Evolutionary conservation across 2,888 invertebrate species (phyloP), one percentile per base, ranked within the genome.

Genomic region (Idaea straminata): DNA sequence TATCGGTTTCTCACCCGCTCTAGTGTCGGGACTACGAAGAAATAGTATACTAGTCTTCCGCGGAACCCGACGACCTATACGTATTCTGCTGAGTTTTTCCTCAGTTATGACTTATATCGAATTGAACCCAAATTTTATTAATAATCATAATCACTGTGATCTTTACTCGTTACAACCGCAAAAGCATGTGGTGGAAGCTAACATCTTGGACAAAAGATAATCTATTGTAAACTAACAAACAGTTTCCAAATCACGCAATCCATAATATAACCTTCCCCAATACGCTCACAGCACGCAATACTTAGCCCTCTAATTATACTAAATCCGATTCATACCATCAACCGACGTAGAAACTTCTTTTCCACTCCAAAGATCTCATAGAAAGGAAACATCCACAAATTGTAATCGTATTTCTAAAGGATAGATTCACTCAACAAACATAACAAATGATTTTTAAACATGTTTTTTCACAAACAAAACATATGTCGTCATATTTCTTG

Each of bases 401-500:
- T 81, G 79, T 87, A 84, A 86, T 86, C 84, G 85, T 84, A 85
- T 88, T 85, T 83, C 81, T 84, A 84, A 84, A 77, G 81, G 86
- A 85, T 88, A 86, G 87, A 25, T 87, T 85, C 84, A 81, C 83
- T 85, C 82, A 78, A 79, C 81, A 83, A 86, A 86, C 79, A 83
- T 74, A 74, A 78, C 70, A 66, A 70, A 66, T 74, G 73, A 72
- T 76, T 77, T 74, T 73, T 74, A 76, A 76, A 73, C 65, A 69
- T 73, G 72, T 73, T 76, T 74, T 75, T 62, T 63, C 47, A 25
- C 25, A 62, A 64, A 69, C 25, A 69, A 68, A 64, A 86, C 89
- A 87, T 86, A 82, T 86, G 87, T 89, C 86, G 83, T 91, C 89
- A 92, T 91, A 90, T 90, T 89, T 90, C 88, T 90, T 84, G 81